Evolutionary conservation across 2,797 vertebrate species (phyloP).

Genomic region (Pseudopleuronectes americanus): DNA sequence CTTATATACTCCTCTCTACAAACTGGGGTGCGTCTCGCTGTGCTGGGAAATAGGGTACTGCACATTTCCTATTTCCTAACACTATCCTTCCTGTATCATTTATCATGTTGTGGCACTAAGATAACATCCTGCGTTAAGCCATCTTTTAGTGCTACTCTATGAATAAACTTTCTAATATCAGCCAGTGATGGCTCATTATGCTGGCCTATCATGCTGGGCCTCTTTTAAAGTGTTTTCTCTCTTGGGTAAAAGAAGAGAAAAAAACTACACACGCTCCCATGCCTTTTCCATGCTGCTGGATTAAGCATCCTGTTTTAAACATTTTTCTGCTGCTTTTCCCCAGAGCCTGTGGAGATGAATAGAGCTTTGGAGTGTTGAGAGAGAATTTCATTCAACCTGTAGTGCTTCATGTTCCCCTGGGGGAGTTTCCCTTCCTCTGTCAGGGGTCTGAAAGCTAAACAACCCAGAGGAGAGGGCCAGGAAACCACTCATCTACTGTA

Average conservation of each 20-base stretch:
- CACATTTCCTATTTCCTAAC: slow-evolving; percentile 60
- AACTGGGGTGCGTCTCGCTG: slow-evolving; percentile 27
- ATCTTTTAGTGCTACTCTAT: slow-evolving; percentile 66
- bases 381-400: slow-evolving; percentile 78
- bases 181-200: slow-evolving; percentile 77
- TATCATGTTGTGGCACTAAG: slow-evolving; percentile 78
- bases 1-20: slow-evolving; percentile 21
- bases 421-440: slow-evolving; percentile 63
- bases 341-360: slow-evolving; percentile 72
- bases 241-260: slow-evolving; percentile 57
- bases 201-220: slow-evolving; percentile 61
- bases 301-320: slow-evolving; percentile 76
- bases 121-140: slow-evolving; percentile 74
- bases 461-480: slow-evolving; percentile 67
- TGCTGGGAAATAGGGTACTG: slow-evolving; percentile 46
- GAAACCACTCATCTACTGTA: slow-evolving; percentile 71
- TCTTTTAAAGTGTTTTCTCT: slow-evolving; percentile 76
- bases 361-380: slow-evolving; percentile 73
- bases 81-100: slow-evolving; percentile 68
- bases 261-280: slow-evolving; percentile 29
- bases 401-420: slow-evolving; percentile 65
- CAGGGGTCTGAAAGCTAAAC: slow-evolving; percentile 76
- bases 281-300: slow-evolving; percentile 59
- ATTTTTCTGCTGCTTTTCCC: slow-evolving; percentile 59
- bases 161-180: slow-evolving; percentile 80